Percentiles rank a stretch among this genome's conserved stretches.
Evolutionary conservation across 2,888 invertebrate species (phyloP).

Genomic region (Zhengitettix transpicula): DNA sequence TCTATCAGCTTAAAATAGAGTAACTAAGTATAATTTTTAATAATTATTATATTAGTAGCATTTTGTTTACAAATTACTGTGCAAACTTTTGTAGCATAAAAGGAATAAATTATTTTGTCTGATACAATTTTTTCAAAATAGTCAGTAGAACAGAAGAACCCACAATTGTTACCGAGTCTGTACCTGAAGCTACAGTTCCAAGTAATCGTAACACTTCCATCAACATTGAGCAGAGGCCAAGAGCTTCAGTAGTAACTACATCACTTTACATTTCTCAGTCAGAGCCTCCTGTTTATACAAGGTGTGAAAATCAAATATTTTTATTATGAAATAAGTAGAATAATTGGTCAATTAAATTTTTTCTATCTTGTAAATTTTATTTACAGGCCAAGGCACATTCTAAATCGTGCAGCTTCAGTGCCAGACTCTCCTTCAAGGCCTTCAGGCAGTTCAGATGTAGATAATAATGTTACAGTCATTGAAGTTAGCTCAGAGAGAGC

Average conservation of each 20-base stretch:
- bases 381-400: slow-evolving; percentile 5
- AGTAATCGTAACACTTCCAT: too few relatives aligned
- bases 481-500: slow-evolving; percentile 12
- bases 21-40: too few relatives aligned
- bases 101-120: too few relatives aligned
- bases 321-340: background rate
- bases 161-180: too few relatives aligned
- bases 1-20: too few relatives aligned
- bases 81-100: too few relatives aligned
- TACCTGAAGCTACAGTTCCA: too few relatives aligned
- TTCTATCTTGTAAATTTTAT: background rate
- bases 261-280: slow-evolving; percentile 13
- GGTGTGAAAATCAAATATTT: slow-evolving; percentile 3
- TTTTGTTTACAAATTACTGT: too few relatives aligned
- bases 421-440: slow-evolving; percentile 5
- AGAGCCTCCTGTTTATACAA: slow-evolving; percentile 10
- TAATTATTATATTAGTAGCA: too few relatives aligned
- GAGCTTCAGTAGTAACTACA: background rate
- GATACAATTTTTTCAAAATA: too few relatives aligned
- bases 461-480: slow-evolving; percentile 17
- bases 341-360: background rate
- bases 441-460: slow-evolving; percentile 1
- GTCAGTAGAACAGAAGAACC: too few relatives aligned
- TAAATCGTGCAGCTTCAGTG: slow-evolving; percentile 10
- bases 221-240: too few relatives aligned